Evolutionary conservation across 2,113 vertebrate species (phyloP).

Genomic region (Mungos mungo): DNA sequence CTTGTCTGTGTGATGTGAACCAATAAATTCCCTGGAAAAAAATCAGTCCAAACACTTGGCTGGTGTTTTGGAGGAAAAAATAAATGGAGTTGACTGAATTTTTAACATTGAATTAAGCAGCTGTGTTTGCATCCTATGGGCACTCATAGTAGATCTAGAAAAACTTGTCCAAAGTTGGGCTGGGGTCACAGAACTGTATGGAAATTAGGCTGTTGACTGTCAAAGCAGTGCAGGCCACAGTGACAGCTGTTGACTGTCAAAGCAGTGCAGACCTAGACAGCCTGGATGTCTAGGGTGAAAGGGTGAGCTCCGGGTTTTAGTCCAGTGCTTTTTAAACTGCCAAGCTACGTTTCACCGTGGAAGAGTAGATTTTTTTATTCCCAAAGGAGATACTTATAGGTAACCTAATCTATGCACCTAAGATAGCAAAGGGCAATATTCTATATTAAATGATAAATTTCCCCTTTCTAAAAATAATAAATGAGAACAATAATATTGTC

Average conservation of each 20-base stretch:
- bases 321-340: neutral
- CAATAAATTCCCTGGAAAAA: conserved; percentile 60
- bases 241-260: neutral
- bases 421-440: neutral
- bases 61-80: neutral
- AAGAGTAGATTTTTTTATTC: neutral
- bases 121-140: conserved; percentile 24
- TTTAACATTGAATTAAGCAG: conserved; percentile 42
- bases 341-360: neutral
- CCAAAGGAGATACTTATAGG: neutral
- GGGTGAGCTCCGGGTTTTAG: neutral
- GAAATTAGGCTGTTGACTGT: neutral
- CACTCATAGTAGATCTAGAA: neutral
- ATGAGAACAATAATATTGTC: neutral
- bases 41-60: conserved; percentile 55
- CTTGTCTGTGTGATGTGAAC: conserved; percentile 68
- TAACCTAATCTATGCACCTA: neutral
- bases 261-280: neutral
- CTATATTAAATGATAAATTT: neutral
- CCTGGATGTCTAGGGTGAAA: neutral
- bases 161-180: neutral
- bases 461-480: neutral
- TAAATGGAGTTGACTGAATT: neutral
- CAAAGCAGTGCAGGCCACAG: neutral
- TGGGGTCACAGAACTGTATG: neutral